These are phyloP conservation scores for Magallana gigas DNA, from an alignment of 1,140 invertebrate species.

Conservation along the genomic window DNA sequence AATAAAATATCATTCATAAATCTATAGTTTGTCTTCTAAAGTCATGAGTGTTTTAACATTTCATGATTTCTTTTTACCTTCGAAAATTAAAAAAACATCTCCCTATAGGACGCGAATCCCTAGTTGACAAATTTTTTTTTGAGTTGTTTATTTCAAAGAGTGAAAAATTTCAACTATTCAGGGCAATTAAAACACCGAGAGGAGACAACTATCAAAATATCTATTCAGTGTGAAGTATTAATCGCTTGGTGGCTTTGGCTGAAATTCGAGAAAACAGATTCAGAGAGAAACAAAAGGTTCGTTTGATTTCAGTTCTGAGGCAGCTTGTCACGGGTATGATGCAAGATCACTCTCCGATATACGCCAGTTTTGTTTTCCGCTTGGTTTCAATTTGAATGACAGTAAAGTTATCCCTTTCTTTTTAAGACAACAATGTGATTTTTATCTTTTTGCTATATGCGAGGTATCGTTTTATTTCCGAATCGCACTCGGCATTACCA, in stretches of 20 bases:
- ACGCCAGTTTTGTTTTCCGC: constrained; percentile 19
- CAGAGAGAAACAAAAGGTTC: constrained; percentile 11
- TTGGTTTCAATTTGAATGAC: constrained; percentile 2
- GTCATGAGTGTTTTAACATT: no score
- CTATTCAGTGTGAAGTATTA: constrained; percentile 7
- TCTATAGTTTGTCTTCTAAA: no score
- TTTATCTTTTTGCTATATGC: constrained; percentile 12
- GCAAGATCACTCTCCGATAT: constrained; percentile 21
- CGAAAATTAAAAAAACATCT: no score
- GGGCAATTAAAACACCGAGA: neutral
- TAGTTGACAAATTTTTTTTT: neutral
- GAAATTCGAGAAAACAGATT: constrained; percentile 9
- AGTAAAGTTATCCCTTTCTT: constrained; percentile 25
- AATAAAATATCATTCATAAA: no score
- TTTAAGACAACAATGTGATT: constrained; percentile 4
- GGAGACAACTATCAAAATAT: neutral
- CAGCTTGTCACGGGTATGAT: constrained; percentile 21
- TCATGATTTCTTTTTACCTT: no score
- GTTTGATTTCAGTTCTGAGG: constrained; percentile 22
- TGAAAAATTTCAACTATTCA: constrained; percentile 33
- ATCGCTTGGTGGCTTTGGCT: constrained; percentile 4
- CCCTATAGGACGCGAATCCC: no score
- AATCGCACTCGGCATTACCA: neutral
- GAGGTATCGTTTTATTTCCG: neutral
- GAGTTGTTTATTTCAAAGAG: neutral